Conservation (phyloP, 2,113 vertebrate species). For the Eidolon helvum region DNA sequence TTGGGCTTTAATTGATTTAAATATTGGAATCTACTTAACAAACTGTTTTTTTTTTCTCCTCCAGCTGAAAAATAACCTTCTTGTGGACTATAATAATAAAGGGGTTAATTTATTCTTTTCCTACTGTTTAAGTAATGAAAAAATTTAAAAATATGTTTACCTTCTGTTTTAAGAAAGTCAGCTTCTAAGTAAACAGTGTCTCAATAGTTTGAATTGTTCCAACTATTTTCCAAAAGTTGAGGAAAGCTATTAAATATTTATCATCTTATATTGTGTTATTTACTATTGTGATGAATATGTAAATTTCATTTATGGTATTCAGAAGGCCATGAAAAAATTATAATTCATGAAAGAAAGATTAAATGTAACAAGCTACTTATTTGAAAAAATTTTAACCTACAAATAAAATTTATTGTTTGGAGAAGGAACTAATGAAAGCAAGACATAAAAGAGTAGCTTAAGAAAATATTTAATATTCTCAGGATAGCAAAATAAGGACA, state of each 20-base stretch:
- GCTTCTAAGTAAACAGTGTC: constrained; percentile 65
- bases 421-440: neutral
- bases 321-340: constrained; percentile 52
- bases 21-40: neutral
- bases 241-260: constrained; percentile 68
- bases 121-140: neutral
- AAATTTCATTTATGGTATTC: constrained; percentile 64
- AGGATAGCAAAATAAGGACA: neutral
- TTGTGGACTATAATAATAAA: neutral
- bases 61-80: neutral
- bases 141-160: constrained; percentile 50
- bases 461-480: neutral
- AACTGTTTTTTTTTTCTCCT: neutral
- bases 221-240: constrained; percentile 62
- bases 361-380: constrained; percentile 15
- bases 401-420: neutral
- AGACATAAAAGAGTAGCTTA: neutral
- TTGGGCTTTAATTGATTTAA: neutral
- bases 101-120: constrained; percentile 47
- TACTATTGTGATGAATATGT: constrained; percentile 63
- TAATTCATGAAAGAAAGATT: constrained; percentile 61
- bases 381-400: neutral
- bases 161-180: constrained; percentile 57
- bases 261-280: constrained; percentile 63
- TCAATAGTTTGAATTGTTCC: constrained; percentile 57